Evolutionary conservation across 1,140 invertebrate species (phyloP).

Genomic region (Steinernema feltiae): DNA sequence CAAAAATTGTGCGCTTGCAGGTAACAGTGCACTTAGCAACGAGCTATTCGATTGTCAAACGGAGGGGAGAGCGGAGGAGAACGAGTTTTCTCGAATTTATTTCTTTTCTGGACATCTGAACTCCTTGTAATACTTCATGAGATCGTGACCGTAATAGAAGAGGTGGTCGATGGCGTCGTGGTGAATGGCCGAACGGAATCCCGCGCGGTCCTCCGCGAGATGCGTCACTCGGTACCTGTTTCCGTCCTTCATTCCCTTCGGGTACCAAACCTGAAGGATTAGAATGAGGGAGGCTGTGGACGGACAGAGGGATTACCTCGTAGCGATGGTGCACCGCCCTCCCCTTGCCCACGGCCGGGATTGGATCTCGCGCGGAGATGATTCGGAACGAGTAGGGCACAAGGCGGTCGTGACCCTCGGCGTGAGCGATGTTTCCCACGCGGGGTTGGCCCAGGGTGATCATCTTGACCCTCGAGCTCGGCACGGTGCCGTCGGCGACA

Average conservation of each 20-base stretch:
- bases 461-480: neutral
- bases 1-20: too few relatives aligned
- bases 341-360: neutral
- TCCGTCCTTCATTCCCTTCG: neutral
- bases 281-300: neutral
- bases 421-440: neutral
- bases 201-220: neutral
- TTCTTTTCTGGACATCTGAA: neutral
- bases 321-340: neutral
- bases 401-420: neutral
- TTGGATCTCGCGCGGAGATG: neutral
- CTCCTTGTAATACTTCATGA: neutral
- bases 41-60: too few relatives aligned
- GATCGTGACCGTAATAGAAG: neutral
- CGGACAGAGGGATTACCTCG: neutral
- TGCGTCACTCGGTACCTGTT: neutral
- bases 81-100: neutral
- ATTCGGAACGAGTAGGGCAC: neutral
- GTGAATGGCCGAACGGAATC: neutral
- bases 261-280: neutral
- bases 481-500: constrained; percentile 18
- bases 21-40: too few relatives aligned
- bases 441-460: constrained; percentile 2
- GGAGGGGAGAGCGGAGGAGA: too few relatives aligned
- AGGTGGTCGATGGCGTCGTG: neutral